Conservation (phyloP, 2,113 vertebrate genomes). For the Hyperopisus bebe region DNA sequence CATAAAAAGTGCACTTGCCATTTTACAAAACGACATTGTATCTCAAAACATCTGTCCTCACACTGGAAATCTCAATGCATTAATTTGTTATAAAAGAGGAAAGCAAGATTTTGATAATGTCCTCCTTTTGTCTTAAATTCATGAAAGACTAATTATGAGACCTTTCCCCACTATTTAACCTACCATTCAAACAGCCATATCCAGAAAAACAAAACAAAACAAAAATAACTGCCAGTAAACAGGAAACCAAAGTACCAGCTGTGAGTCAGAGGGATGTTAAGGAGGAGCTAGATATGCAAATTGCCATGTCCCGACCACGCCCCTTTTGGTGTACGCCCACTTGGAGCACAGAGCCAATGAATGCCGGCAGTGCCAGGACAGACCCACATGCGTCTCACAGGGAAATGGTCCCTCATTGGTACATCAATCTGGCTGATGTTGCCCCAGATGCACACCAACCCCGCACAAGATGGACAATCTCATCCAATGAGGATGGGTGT, state of each 20-base stretch:
- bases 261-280: background rate
- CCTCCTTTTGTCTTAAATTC: background rate
- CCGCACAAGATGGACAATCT: background rate
- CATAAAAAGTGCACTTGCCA: background rate
- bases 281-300: background rate
- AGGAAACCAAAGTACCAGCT: background rate
- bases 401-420: background rate
- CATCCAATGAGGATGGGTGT: background rate
- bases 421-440: background rate
- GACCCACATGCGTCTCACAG: background rate
- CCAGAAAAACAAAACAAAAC: background rate
- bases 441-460: background rate
- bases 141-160: background rate
- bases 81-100: background rate
- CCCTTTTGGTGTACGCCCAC: background rate
- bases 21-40: background rate
- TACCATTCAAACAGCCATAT: background rate
- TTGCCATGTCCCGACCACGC: background rate
- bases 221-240: background rate
- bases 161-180: background rate
- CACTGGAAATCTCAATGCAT: background rate
- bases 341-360: background rate
- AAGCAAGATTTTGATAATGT: background rate
- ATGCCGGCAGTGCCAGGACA: background rate
- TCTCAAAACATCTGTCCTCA: background rate